phyloP scores from a whole-genome alignment of 2,888 invertebrate species.

The Thymelicus acteon region DNA sequence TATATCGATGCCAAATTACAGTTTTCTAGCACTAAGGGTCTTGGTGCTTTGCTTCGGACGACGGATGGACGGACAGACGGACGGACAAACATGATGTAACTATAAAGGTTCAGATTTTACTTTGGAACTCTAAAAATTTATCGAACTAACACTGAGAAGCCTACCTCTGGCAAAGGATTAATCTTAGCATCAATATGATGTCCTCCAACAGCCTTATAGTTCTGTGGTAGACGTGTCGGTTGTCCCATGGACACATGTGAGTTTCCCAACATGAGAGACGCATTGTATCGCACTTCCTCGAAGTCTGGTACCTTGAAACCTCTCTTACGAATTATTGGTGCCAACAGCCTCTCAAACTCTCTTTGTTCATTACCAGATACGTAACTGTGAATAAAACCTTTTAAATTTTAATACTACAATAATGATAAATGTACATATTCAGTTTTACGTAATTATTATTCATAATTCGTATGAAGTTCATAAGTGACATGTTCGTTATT shows the following conservation, averaged over 20 bases:
- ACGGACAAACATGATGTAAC: no score
- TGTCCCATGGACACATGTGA: slow-evolving; percentile 53
- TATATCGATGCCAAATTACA: no score
- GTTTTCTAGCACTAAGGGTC: no score
- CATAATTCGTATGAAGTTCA: no score
- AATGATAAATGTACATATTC: no score
- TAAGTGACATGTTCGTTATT: no score
- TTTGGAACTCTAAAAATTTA: no score
- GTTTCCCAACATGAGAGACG: slow-evolving; percentile 38
- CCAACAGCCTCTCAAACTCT: slow-evolving; percentile 47
- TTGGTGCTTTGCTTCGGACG: no score
- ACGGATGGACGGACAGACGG: no score
- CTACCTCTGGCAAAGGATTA: slow-evolving; percentile 51
- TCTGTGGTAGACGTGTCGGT: slow-evolving; percentile 52
- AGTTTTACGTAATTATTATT: no score
- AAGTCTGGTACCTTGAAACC: slow-evolving; percentile 48
- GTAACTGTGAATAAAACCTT: slow-evolving; percentile 41
- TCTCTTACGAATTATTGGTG: slow-evolving; percentile 45
- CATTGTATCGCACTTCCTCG: slow-evolving; percentile 45
- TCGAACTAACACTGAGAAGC: neutral
- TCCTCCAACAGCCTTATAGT: slow-evolving; percentile 54
- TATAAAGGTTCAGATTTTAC: no score
- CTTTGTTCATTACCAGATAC: slow-evolving; percentile 32
- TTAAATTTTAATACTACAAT: no score
- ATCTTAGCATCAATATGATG: slow-evolving; percentile 50